Base-by-base conservation (phyloP, 2,797 vertebrate genomes). In the Peromyscus attwateri region DNA sequence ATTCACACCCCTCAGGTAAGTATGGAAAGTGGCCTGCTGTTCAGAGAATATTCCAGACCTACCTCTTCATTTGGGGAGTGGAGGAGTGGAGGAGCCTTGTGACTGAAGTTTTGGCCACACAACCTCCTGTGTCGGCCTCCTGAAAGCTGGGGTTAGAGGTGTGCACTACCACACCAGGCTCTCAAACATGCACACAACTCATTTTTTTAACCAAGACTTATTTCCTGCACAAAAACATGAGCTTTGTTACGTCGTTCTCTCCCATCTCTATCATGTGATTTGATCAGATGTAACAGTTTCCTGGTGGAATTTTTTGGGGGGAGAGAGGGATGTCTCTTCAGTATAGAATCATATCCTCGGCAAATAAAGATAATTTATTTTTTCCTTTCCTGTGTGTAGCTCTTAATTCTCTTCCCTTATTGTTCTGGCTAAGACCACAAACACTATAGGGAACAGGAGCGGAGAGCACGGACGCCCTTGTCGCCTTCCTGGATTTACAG, bases 1-100 rank as follows among this genome's bases (percentile, higher is more conserved):
- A n/a, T 31, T 12, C 75, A 3, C 34, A 6, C 13, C 12, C 68
- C 25, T 37, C 49, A 0, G 1, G 0, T 0, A 40, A 75, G 17
- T 57, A 4, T 29, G 9, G 2, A 12, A 40, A 73, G 66, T 37
- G 11, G 8, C n/a, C 31, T 21, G 55, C 60, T 3, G 2, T 52
- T 52, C 49, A 52, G 49, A 11, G 49, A 52, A 25, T 46, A n/a
- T 37, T 52, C 21, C 12, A 16, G 12, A 12, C 34, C 46, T 49
- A 23, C 62, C 23, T 49, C 62, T 68, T 87, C 46, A 27, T n/a
- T 25, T 87, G 9, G 46, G 84, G 31, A n/a, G 4, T 6, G 49
- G 43, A 66, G 29, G 11, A 68, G 62, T 34, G 0, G 11, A 52
- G 49, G 49, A 52, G 83, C 6, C 62, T 68, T 5, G 10, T 43